phyloP scores from a whole-genome alignment of 2,113 vertebrate genomes.

The Hassar affinis region DNA sequence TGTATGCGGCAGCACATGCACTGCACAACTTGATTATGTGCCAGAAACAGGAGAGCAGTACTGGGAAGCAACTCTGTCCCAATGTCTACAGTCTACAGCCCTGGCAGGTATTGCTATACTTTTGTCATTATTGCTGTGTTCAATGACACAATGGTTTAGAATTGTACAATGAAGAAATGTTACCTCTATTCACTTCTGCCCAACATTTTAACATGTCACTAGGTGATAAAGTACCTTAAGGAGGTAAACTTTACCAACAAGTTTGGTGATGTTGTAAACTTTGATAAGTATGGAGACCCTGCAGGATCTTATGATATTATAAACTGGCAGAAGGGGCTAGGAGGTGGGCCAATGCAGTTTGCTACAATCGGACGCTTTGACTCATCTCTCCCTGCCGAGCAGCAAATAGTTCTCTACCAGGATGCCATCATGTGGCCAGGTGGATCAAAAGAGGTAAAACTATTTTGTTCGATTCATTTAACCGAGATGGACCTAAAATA shows the following conservation, averaged over 20 bases:
- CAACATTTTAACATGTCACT: background rate
- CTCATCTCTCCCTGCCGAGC: slow-evolving; percentile 43
- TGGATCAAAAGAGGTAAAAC: slow-evolving; percentile 52
- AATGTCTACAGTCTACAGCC: slow-evolving; percentile 56
- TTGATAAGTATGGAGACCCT: slow-evolving; percentile 62
- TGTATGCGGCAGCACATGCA: slow-evolving; percentile 63
- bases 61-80: slow-evolving; percentile 46
- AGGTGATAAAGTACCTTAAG: slow-evolving; percentile 61
- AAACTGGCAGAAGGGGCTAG: slow-evolving; percentile 60
- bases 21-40: slow-evolving; percentile 60
- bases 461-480: background rate
- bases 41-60: slow-evolving; percentile 27
- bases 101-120: slow-evolving; percentile 57
- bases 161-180: background rate
- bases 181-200: background rate
- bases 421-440: slow-evolving; percentile 58
- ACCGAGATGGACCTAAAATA: background rate
- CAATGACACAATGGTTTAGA: background rate
- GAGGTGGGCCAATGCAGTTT: slow-evolving; percentile 46
- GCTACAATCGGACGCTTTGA: slow-evolving; percentile 61
- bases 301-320: slow-evolving; percentile 61
- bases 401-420: slow-evolving; percentile 56
- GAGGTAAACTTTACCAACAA: slow-evolving; percentile 59
- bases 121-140: background rate
- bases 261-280: slow-evolving; percentile 56